These are phyloP conservation scores for Copidosoma aretas DNA, from an alignment of 2,888 invertebrate species.

Conservation along the genomic window DNA sequence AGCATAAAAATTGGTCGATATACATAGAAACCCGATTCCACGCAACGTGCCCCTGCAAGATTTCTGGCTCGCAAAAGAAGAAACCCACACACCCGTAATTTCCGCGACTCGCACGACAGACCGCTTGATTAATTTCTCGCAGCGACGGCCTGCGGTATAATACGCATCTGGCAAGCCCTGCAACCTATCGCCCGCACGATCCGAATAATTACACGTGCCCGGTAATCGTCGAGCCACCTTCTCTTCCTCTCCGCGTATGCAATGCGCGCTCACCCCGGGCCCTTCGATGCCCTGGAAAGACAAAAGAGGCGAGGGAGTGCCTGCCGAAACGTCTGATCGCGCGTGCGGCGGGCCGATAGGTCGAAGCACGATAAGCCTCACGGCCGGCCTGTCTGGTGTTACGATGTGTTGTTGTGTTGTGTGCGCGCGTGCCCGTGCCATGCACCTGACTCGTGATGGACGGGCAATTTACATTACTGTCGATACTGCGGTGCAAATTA, in stretches of 20 bases:
- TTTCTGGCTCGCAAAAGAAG: too few species aligned
- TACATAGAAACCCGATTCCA: too few species aligned
- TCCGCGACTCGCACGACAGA: not conserved
- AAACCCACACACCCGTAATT: not conserved
- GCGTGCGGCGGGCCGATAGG: not conserved
- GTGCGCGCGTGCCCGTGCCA: too few species aligned
- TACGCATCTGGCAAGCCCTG: not conserved
- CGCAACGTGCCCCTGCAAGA: too few species aligned
- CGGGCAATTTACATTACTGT: too few species aligned
- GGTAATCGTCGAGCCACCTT: constrained; percentile 17
- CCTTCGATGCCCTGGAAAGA: constrained; percentile 23
- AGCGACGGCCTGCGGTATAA: constrained; percentile 4
- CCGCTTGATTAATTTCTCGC: constrained; percentile 26
- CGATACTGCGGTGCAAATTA: too few species aligned
- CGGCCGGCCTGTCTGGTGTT: not conserved
- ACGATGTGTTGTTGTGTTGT: too few species aligned
- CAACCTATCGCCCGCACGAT: constrained; percentile 13
- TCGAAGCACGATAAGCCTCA: not conserved
- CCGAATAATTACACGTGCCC: constrained; percentile 26
- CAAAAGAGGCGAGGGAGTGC: constrained; percentile 1
- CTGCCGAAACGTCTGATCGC: not conserved
- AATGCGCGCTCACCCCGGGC: not conserved
- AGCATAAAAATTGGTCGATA: too few species aligned
- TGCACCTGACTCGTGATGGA: too few species aligned
- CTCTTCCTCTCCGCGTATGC: not conserved